A percentile compares a stretch with the other conserved stretches of the same genome.
Conservation (phyloP, 2,797 vertebrate genomes). For the Coregonus ussuriensis region DNA sequence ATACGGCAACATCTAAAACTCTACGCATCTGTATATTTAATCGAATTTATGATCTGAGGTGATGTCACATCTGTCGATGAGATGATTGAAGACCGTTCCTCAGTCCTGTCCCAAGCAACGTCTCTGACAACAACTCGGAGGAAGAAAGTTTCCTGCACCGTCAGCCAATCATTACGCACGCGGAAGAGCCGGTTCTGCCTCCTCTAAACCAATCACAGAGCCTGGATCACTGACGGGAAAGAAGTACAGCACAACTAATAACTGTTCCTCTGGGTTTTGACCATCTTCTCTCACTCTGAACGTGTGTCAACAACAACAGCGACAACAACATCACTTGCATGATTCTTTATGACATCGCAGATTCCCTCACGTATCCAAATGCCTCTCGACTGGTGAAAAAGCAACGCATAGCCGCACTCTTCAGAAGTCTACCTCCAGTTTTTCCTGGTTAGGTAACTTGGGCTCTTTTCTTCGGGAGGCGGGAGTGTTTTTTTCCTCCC, state of each 20-base stretch:
- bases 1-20: not conserved
- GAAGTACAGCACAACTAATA: slow-evolving; percentile 78
- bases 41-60: not conserved
- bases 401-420: not conserved
- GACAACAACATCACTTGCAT: slow-evolving; percentile 40
- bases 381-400: not conserved
- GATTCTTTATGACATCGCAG: not conserved
- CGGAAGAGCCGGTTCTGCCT: slow-evolving; percentile 54
- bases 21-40: not conserved
- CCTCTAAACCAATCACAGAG: slow-evolving; percentile 79
- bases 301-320: slow-evolving; percentile 78
- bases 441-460: slow-evolving; percentile 20
- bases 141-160: slow-evolving; percentile 72
- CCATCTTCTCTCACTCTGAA: slow-evolving; percentile 73
- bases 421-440: not conserved
- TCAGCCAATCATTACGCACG: slow-evolving; percentile 78
- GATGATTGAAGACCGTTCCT: not conserved
- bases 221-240: slow-evolving; percentile 67
- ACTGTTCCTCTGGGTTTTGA: slow-evolving; percentile 76
- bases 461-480: slow-evolving; percentile 31
- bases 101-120: slow-evolving; percentile 17
- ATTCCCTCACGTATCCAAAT: not conserved
- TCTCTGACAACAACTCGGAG: slow-evolving; percentile 44
- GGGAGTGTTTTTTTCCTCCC: slow-evolving; percentile 34
- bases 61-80: slow-evolving; percentile 1